Evolutionary conservation across 2,888 invertebrate genomes (phyloP).

Genomic region (Spisula subtruncata): DNA sequence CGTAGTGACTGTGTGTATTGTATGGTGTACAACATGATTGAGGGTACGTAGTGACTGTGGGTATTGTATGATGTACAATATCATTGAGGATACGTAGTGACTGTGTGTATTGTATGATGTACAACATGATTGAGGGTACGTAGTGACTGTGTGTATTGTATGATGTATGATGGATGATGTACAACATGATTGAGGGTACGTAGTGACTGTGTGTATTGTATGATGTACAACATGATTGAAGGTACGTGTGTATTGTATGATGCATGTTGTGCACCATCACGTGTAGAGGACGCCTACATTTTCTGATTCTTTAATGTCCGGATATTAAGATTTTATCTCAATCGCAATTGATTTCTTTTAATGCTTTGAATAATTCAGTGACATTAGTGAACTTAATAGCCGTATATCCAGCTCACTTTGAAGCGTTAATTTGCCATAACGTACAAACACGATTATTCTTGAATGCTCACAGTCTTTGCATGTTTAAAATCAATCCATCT

Average conservation of each 20-base stretch:
- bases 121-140: too few species aligned
- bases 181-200: too few species aligned
- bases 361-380: constrained; percentile 3
- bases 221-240: too few species aligned
- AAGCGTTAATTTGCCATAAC: not conserved
- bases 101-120: too few species aligned
- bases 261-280: not conserved
- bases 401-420: not conserved
- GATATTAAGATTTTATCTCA: constrained; percentile 11
- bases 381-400: not conserved
- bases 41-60: too few species aligned
- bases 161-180: too few species aligned
- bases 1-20: too few species aligned
- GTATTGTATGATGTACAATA: too few species aligned
- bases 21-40: too few species aligned
- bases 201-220: too few species aligned
- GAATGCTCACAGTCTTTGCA: not conserved
- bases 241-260: not conserved
- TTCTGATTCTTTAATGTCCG: not conserved
- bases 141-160: too few species aligned
- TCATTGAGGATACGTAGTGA: too few species aligned
- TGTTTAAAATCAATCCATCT: not conserved
- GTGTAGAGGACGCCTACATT: not conserved
- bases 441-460: not conserved
- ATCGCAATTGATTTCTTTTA: constrained; percentile 2